These are phyloP conservation scores for Aphaenogaster ashmeadi DNA, from an alignment of 1,140 invertebrate genomes.

Conservation along the genomic window DNA sequence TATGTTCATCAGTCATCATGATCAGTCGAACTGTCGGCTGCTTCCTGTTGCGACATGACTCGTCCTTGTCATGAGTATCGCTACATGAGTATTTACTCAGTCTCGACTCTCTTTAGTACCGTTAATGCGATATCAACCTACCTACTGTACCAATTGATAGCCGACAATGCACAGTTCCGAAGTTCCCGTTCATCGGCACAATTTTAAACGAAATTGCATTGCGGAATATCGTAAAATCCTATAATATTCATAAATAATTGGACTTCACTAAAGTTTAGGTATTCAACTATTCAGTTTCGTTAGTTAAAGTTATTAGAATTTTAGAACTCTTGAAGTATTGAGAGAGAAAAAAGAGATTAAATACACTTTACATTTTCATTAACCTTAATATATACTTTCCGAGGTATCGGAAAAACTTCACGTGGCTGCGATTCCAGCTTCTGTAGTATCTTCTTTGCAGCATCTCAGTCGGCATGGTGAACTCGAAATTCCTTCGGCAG, in stretches of 20 bases:
- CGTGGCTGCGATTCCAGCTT: background rate
- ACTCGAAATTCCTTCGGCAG: background rate
- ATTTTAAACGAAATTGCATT: conserved; percentile 14
- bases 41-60: conserved; percentile 34
- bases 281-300: background rate
- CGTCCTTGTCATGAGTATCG: conserved; percentile 69
- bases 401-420: background rate
- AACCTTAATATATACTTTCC: conserved; percentile 4
- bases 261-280: background rate
- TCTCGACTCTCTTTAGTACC: conserved; percentile 57
- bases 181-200: conserved; percentile 43
- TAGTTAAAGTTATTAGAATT: background rate
- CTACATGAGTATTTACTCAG: conserved; percentile 72
- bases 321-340: background rate
- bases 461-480: background rate
- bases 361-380: background rate
- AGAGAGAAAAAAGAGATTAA: background rate
- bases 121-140: conserved; percentile 73
- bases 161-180: conserved; percentile 37
- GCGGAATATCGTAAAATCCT: background rate
- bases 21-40: conserved; percentile 31
- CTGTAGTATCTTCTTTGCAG: background rate
- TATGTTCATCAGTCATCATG: conserved; percentile 49
- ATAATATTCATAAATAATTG: background rate
- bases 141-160: conserved; percentile 58